A percentile compares a stretch with the other conserved stretches of the same genome.
These are phyloP conservation scores for Lutjanus argentimaculatus DNA, from an alignment of 2,797 vertebrate genomes.

Conservation along the genomic window DNA sequence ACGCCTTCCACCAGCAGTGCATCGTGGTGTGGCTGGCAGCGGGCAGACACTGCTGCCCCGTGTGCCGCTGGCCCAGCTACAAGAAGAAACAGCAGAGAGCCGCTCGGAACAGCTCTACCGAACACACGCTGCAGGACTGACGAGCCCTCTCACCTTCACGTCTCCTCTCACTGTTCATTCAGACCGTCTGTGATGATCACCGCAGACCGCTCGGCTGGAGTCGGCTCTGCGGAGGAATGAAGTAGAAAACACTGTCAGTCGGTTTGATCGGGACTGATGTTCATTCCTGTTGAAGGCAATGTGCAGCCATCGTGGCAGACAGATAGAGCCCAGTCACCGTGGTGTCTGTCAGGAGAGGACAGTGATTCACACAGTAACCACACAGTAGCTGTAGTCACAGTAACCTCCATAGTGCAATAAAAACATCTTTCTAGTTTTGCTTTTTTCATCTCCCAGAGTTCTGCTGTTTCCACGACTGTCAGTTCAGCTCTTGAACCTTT, in stretches of 20 bases:
- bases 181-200: background rate
- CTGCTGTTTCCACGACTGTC: background rate
- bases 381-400: conserved; percentile 1
- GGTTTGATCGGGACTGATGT: conserved; percentile 3
- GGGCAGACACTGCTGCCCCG: conserved; percentile 95
- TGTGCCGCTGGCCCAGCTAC: conserved; percentile 97
- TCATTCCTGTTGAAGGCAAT: conserved; percentile 3
- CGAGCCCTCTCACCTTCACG: no score
- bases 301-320: background rate
- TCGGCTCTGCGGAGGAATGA: background rate
- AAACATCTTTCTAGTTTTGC: conserved; percentile 15
- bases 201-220: background rate
- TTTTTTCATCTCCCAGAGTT: background rate
- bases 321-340: background rate
- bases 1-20: conserved; percentile 98
- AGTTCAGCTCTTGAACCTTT: background rate
- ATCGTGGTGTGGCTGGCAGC: conserved; percentile 94
- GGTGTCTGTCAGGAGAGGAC: background rate
- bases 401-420: conserved; percentile 38
- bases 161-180: background rate
- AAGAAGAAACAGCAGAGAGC: conserved; percentile 87
- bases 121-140: conserved; percentile 38
- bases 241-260: background rate
- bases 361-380: conserved; percentile 1
- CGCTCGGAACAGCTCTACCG: background rate